Conservation (phyloP, 2,113 vertebrate species). For the Rhombomys opimus region DNA sequence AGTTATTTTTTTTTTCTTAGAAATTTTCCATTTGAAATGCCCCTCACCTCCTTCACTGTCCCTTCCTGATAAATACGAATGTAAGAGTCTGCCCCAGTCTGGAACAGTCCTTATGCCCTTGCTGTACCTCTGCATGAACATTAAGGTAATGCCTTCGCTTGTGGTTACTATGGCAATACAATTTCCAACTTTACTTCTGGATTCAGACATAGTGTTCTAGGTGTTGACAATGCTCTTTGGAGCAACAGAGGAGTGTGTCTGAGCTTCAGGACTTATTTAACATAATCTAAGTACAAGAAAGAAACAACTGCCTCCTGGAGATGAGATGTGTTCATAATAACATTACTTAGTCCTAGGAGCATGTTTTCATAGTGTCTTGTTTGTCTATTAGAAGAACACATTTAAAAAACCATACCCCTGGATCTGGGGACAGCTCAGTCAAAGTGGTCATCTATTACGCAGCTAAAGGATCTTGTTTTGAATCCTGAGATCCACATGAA, state of each 20-base stretch:
- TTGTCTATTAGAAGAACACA: slow-evolving; percentile 33
- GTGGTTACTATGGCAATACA: slow-evolving; percentile 59
- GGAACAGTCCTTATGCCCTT: not conserved
- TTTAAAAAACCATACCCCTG: not conserved
- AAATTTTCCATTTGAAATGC: not conserved
- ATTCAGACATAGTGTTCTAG: slow-evolving; percentile 31
- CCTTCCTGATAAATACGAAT: not conserved
- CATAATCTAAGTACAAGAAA: not conserved
- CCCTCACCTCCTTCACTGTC: not conserved
- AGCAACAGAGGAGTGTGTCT: not conserved
- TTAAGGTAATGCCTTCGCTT: slow-evolving; percentile 11
- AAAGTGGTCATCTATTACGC: too few relatives aligned
- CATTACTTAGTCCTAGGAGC: not conserved
- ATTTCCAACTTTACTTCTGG: slow-evolving; percentile 23
- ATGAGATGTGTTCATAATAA: not conserved
- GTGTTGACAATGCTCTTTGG: not conserved
- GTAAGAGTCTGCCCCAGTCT: not conserved
- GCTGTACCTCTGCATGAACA: not conserved
- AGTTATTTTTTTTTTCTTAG: not conserved
- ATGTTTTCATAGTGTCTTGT: not conserved
- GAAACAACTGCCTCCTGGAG: not conserved
- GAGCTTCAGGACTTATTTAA: slow-evolving; percentile 14
- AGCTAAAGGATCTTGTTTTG: not conserved
- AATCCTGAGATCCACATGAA: not conserved
- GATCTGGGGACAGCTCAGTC: not conserved